Conservation (phyloP, 2,888 invertebrate species). For the Encarsia formosa region DNA sequence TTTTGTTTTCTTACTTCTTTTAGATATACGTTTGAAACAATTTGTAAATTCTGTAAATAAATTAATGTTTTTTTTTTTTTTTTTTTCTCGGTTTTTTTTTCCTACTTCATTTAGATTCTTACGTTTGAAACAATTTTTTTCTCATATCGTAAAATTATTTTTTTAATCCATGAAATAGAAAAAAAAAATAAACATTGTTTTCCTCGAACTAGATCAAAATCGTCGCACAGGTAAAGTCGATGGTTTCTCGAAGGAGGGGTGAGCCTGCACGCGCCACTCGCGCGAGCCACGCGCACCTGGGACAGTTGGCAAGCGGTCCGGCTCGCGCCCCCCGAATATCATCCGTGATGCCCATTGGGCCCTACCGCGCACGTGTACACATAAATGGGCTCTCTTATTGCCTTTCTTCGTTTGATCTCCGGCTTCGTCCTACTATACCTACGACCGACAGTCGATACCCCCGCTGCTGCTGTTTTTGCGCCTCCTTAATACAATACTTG, state of each 20-base stretch:
- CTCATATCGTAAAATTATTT: background rate
- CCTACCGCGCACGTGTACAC: too few relatives aligned
- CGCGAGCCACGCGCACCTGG: conserved; percentile 49
- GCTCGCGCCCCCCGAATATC: too few relatives aligned
- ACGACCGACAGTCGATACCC: background rate
- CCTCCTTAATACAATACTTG: too few relatives aligned
- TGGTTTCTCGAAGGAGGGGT: conserved; percentile 36
- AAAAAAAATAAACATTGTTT: background rate
- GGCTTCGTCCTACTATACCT: background rate
- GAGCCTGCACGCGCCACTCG: conserved; percentile 35
- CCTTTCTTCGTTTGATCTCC: background rate
- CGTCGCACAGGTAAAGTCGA: conserved; percentile 23
- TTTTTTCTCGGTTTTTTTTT: background rate
- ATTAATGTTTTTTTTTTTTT: too few relatives aligned
- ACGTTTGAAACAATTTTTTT: too few relatives aligned
- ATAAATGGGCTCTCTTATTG: background rate
- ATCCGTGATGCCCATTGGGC: too few relatives aligned
- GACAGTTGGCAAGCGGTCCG: conserved; percentile 50
- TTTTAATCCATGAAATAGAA: background rate
- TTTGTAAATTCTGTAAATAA: too few relatives aligned
- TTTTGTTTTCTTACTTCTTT: too few relatives aligned
- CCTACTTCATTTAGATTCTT: background rate
- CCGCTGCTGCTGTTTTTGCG: conserved; percentile 7
- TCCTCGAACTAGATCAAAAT: background rate
- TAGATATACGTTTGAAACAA: too few relatives aligned